Conservation (phyloP, 2,888 invertebrate species). For the Agapostemon virescens region DNA sequence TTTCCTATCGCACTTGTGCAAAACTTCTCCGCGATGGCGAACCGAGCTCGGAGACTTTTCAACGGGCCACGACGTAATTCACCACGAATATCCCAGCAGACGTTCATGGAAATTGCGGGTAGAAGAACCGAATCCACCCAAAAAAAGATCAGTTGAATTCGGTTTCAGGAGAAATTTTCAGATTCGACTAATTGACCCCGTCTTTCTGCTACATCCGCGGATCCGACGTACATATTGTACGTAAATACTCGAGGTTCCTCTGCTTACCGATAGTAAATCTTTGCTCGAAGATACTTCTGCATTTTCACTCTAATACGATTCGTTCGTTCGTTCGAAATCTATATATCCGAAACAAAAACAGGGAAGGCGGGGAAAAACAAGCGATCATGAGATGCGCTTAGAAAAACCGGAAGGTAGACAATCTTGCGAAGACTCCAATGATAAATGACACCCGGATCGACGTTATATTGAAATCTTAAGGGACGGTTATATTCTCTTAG, state of each 20-base stretch:
- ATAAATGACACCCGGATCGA: constrained; percentile 60
- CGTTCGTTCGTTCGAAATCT: neutral
- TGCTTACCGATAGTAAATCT: neutral
- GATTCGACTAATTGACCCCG: constrained; percentile 41
- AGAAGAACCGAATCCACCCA: constrained; percentile 18
- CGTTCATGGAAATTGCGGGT: constrained; percentile 54
- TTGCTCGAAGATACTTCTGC: too few species aligned
- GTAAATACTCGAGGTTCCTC: neutral
- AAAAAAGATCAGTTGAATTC: constrained; percentile 21
- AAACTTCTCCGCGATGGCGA: constrained; percentile 52
- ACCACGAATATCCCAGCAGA: constrained; percentile 52
- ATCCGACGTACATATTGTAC: neutral
- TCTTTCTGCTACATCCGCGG: constrained; percentile 2
- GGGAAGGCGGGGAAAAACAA: neutral
- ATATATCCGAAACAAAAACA: neutral
- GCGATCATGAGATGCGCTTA: neutral
- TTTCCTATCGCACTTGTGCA: constrained; percentile 56
- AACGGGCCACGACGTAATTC: constrained; percentile 57
- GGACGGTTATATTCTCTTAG: constrained; percentile 59
- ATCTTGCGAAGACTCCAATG: constrained; percentile 40
- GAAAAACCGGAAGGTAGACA: constrained; percentile 32
- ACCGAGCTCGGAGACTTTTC: constrained; percentile 49
- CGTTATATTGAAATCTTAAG: constrained; percentile 66
- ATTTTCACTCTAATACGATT: too few species aligned
- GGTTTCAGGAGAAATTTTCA: constrained; percentile 41